Conservation (phyloP, 2,113 vertebrate species). For the Indicator maculatus region DNA sequence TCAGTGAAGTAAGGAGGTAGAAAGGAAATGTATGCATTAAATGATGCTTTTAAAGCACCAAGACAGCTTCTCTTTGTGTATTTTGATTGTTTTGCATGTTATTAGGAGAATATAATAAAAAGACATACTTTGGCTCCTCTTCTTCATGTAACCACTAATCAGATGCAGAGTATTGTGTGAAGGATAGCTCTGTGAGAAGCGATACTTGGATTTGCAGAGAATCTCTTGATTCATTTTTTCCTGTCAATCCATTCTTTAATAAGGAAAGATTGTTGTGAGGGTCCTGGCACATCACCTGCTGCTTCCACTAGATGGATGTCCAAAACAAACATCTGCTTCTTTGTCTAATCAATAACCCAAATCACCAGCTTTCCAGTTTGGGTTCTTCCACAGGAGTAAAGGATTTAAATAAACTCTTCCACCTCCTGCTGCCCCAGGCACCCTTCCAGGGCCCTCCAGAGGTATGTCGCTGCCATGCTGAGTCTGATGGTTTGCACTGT, state of each 20-base stretch:
- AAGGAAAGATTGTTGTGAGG: background rate
- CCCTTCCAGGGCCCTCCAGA: background rate
- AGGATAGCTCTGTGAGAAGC: background rate
- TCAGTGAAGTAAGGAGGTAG: background rate
- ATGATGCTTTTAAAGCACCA: background rate
- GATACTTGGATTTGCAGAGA: background rate
- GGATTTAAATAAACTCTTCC: background rate
- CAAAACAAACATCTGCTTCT: background rate
- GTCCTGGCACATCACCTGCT: background rate
- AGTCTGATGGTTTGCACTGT: background rate
- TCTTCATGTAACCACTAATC: background rate
- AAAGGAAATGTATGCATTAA: background rate
- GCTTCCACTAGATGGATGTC: background rate
- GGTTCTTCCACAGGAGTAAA: background rate
- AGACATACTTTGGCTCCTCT: background rate
- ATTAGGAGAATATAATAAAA: background rate
- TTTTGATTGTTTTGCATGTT: background rate
- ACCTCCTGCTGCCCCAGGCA: background rate
- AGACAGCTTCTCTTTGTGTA: background rate
- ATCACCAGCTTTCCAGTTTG: background rate
- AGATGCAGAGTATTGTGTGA: background rate
- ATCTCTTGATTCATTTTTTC: background rate
- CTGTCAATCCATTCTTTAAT: background rate
- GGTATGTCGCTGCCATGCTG: background rate
- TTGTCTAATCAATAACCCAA: background rate